phyloP scores from a whole-genome alignment of 2,113 vertebrate genomes.

The Ascaphus truei region DNA sequence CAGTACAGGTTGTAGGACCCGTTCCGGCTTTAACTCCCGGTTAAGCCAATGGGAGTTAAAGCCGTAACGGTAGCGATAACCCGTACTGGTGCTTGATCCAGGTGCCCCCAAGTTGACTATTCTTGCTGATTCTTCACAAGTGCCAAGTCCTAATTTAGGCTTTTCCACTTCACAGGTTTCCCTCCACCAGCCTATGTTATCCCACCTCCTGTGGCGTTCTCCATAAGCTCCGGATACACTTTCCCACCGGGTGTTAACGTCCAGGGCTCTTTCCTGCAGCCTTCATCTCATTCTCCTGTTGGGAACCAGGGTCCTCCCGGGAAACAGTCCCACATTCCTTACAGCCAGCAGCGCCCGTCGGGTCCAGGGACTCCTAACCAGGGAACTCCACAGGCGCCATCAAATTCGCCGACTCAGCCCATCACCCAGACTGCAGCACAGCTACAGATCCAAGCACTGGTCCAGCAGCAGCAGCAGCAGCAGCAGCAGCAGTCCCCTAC shows the following conservation, averaged over 20 bases:
- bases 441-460: constrained; percentile 79
- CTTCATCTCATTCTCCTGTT: constrained; percentile 78
- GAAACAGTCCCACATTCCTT: constrained; percentile 97
- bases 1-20: too few species aligned
- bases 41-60: too few species aligned
- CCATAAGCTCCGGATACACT: constrained; percentile 90
- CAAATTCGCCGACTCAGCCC: constrained; percentile 74
- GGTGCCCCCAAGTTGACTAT: too few species aligned
- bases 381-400: constrained; percentile 70
- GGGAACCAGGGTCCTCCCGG: constrained; percentile 81
- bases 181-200: constrained; percentile 91
- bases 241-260: constrained; percentile 89
- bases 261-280: constrained; percentile 85
- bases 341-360: constrained; percentile 96
- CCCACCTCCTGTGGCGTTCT: constrained; percentile 91
- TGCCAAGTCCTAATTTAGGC: too few species aligned
- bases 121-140: background rate
- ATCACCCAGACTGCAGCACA: constrained; percentile 78
- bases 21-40: too few species aligned
- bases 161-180: constrained; percentile 72
- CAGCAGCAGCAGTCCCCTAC: constrained; percentile 82
- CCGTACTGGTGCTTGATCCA: too few species aligned
- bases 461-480: constrained; percentile 79
- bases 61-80: too few species aligned
- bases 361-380: constrained; percentile 81